Conservation (phyloP, 2,888 invertebrate species). For the Eustalomyia histrio region DNA sequence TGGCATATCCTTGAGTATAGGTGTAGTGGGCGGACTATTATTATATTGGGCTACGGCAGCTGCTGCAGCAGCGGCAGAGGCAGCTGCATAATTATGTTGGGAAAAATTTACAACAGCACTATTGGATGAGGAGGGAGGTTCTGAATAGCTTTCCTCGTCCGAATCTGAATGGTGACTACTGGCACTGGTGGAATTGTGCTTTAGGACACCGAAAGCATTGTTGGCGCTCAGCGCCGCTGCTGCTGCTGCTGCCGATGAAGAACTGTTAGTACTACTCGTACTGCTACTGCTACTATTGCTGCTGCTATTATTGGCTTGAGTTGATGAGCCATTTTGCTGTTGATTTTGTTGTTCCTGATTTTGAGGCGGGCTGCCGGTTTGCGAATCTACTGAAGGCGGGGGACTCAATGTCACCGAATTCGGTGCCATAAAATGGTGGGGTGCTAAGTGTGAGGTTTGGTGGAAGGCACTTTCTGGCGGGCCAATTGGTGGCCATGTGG, state of each 20-base stretch:
- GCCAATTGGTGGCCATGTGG: constrained; percentile 84
- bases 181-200: constrained; percentile 80
- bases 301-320: constrained; percentile 31
- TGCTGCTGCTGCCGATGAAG: constrained; percentile 66
- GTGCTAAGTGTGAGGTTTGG: constrained; percentile 81
- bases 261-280: constrained; percentile 65
- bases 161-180: constrained; percentile 91
- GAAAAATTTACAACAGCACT: constrained; percentile 54
- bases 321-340: constrained; percentile 56
- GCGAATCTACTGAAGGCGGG: constrained; percentile 93
- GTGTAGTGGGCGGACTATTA: constrained; percentile 82
- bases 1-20: constrained; percentile 82
- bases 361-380: constrained; percentile 92
- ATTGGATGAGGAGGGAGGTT: constrained; percentile 64
- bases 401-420: constrained; percentile 95
- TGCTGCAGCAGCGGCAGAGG: constrained; percentile 67
- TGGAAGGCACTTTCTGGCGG: constrained; percentile 80
- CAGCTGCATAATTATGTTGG: constrained; percentile 61
- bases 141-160: constrained; percentile 85
- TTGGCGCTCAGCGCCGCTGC: constrained; percentile 45
- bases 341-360: constrained; percentile 79
- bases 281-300: constrained; percentile 69
- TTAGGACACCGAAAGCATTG: constrained; percentile 57
- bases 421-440: constrained; percentile 84
- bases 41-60: constrained; percentile 79